Percentiles rank a stretch among this genome's conserved stretches.
Conservation (phyloP, 2,888 invertebrate species). For the Heliconius erato region DNA sequence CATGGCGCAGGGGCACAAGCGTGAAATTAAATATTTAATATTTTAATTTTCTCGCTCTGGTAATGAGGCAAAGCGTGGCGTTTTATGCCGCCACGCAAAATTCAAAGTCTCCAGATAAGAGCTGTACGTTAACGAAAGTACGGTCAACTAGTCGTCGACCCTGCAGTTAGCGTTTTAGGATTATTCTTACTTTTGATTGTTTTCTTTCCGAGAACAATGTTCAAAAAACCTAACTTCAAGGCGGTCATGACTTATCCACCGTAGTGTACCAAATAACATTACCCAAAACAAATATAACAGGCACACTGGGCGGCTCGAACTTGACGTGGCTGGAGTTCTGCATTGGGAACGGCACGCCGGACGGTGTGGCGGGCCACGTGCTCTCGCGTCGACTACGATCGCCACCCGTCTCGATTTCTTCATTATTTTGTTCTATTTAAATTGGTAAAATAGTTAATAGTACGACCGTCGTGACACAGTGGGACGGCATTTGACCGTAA, state of each 20-base stretch:
- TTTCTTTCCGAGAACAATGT: background rate
- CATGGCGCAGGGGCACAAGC: too few relatives aligned
- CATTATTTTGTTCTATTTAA: constrained; percentile 91
- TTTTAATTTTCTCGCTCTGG: too few relatives aligned
- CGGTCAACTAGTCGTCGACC: too few relatives aligned
- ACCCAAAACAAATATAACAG: constrained; percentile 95
- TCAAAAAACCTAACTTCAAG: too few relatives aligned
- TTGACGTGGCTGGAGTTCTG: constrained; percentile 93
- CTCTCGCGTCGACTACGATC: constrained; percentile 73
- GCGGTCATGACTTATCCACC: too few relatives aligned
- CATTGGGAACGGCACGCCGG: constrained; percentile 90
- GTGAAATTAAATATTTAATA: too few relatives aligned
- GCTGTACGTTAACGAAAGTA: too few relatives aligned
- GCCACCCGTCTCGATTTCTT: constrained; percentile 81
- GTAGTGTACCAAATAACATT: constrained; percentile 58
- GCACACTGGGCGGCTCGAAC: constrained; percentile 94
- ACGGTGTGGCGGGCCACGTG: constrained; percentile 87
- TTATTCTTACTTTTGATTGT: background rate
- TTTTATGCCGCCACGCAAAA: too few relatives aligned
- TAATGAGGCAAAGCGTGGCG: too few relatives aligned
- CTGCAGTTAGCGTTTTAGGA: background rate
- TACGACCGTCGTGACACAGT: background rate
- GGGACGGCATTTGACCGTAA: background rate
- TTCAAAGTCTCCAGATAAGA: too few relatives aligned
- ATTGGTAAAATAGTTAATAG: background rate